These are phyloP conservation scores for Schizopygopsis malacanthus DNA, from an alignment of 2,797 vertebrate genomes.

Conservation along the genomic window DNA sequence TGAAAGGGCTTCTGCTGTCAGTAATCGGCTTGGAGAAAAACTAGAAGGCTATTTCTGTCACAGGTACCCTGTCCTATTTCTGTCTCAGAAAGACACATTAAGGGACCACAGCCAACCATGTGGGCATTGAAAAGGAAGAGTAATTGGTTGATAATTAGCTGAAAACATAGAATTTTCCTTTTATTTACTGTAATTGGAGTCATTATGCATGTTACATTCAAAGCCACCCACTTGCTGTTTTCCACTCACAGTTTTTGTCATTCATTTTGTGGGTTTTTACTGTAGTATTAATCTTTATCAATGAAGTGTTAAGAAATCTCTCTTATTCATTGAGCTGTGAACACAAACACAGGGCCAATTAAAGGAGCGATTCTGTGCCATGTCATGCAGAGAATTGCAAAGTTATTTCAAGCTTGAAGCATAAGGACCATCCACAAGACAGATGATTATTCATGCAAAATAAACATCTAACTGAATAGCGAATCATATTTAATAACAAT, in stretches of 20 bases:
- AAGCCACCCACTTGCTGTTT: neutral
- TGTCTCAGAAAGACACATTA: slow-evolving; percentile 11
- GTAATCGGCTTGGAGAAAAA: slow-evolving; percentile 12
- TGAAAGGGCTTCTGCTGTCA: slow-evolving; percentile 34
- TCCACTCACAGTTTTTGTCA: neutral
- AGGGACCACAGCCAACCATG: neutral
- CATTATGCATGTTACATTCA: neutral
- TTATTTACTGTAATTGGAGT: neutral
- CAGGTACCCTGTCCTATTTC: slow-evolving; percentile 15
- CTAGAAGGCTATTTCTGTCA: slow-evolving; percentile 23
- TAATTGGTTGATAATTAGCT: neutral
- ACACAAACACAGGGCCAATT: neutral
- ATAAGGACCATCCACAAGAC: slow-evolving; percentile 5
- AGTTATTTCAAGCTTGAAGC: slow-evolving; percentile 1
- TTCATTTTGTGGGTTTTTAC: neutral
- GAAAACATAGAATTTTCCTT: slow-evolving; percentile 16
- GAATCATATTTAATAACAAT: neutral
- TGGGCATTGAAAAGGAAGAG: neutral
- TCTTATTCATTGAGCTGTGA: neutral
- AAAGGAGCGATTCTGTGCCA: neutral
- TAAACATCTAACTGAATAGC: neutral
- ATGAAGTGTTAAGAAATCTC: neutral
- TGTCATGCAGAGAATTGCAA: slow-evolving; percentile 2
- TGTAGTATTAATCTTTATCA: neutral
- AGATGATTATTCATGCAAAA: neutral